phyloP scores from a whole-genome alignment of 2,888 invertebrate genomes.

The Drosophila stalkeri region DNA sequence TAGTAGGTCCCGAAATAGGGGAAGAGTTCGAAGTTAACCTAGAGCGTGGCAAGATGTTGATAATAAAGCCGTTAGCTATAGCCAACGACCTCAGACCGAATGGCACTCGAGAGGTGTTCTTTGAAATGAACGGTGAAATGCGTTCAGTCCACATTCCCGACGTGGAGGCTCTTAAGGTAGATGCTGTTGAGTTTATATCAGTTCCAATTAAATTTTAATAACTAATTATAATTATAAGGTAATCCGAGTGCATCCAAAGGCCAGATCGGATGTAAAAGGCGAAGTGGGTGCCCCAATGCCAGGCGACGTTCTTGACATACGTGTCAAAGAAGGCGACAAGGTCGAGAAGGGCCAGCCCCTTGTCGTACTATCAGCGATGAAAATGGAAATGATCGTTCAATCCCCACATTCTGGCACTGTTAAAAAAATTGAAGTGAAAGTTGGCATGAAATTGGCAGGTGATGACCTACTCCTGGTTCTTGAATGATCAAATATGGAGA shows the following conservation, averaged over 20 bases:
- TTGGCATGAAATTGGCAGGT: conserved; percentile 96
- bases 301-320: conserved; percentile 95
- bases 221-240: conserved; percentile 86
- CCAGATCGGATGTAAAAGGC: conserved; percentile 93
- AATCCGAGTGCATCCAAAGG: conserved; percentile 97
- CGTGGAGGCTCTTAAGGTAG: conserved; percentile 89
- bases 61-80: conserved; percentile 96
- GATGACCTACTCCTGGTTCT: conserved; percentile 88
- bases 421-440: conserved; percentile 90
- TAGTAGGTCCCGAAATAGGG: conserved; percentile 96
- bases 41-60: conserved; percentile 97
- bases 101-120: conserved; percentile 98
- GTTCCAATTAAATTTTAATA: neutral
- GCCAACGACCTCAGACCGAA: conserved; percentile 95
- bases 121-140: conserved; percentile 98
- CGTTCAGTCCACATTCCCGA: conserved; percentile 97
- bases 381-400: conserved; percentile 95
- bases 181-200: neutral
- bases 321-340: conserved; percentile 96
- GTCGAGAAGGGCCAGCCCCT: conserved; percentile 96
- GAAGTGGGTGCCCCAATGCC: conserved; percentile 99
- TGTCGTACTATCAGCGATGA: conserved; percentile 99
- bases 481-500: neutral
- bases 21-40: conserved; percentile 95
- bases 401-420: conserved; percentile 95